Evolutionary conservation across 2,888 invertebrate species (phyloP), one percentile per base, ranked within the genome.

Genomic region (Cantharis rufa): DNA sequence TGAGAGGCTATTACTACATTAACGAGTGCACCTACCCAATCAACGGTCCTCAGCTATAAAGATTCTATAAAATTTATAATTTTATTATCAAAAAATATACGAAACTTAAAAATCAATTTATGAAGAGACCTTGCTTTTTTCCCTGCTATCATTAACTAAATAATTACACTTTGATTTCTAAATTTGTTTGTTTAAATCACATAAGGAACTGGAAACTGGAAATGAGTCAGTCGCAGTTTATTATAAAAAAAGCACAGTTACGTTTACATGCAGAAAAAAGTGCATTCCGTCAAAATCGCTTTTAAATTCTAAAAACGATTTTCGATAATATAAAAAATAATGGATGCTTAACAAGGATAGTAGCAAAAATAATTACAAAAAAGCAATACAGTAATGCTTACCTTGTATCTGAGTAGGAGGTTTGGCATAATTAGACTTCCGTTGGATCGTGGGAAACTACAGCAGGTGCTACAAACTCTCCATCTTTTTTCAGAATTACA

Each of bases 341-440:
- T 48, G 48, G 48, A n/a, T 48, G 48, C 18, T 62, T 71, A 62
- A 66, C 73, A 73, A 73, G 73, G 73, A 73, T 73, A 69, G 69
- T 21, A 15, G 18, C 28, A 62, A 73, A 69, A 69, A 68, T 73
- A 69, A 73, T 73, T 61, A 32, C 24, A 18, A 15, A 15, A 69
- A 73, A 48, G 73, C 18, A 63, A 69, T 69, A 69, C 64, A 62
- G 73, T 69, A 72, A 62, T 27, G 69, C 62, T 72, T 69, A 69
- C 28, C 69, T 74, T 69, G 77, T 77, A 77, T 74, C 77, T 66
- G 64, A 24, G 62, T 77, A 87, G 86, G 86, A 85, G 86, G 84
- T 84, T 84, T 82, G 82, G 80, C 82, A 84, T 87, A 88, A 87
- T 87, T 87, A 87, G 86, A 87, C 88, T 88, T 88, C 88, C 88